Conservation (phyloP, 2,113 vertebrate genomes). For the Crotalus horridus region DNA sequence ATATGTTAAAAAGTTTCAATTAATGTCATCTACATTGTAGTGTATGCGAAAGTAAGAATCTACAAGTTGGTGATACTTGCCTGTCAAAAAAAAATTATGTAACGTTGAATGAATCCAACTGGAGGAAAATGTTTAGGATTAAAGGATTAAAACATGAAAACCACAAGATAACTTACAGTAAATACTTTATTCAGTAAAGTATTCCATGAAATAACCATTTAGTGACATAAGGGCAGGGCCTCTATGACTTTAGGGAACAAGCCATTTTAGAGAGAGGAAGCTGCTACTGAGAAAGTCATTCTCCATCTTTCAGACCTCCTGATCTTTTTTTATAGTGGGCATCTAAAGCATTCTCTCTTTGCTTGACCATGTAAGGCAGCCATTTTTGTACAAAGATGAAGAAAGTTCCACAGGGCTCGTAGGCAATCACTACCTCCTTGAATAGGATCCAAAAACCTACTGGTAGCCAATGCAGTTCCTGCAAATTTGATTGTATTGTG, state of each 20-base stretch:
- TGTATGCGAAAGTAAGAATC: neutral
- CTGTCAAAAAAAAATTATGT: neutral
- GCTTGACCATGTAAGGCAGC: neutral
- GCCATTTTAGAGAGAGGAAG: neutral
- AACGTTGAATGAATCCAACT: neutral
- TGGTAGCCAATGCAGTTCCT: neutral
- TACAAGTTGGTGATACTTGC: neutral
- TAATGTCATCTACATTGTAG: neutral
- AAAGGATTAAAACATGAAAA: neutral
- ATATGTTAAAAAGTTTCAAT: neutral
- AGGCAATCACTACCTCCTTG: neutral
- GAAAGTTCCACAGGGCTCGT: neutral
- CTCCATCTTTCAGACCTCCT: neutral
- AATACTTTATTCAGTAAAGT: neutral
- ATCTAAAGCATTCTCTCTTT: neutral
- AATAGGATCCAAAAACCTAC: neutral
- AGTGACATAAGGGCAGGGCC: neutral
- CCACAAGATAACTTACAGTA: neutral
- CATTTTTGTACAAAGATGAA: neutral
- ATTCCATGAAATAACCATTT: neutral
- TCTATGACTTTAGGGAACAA: neutral
- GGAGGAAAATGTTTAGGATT: neutral
- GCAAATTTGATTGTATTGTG: neutral
- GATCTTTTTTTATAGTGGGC: neutral
- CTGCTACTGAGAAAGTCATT: neutral